These are phyloP conservation scores for Halocynthia aurantium DNA, from an alignment of 23 tunicate genomes.

Conservation along the genomic window DNA sequence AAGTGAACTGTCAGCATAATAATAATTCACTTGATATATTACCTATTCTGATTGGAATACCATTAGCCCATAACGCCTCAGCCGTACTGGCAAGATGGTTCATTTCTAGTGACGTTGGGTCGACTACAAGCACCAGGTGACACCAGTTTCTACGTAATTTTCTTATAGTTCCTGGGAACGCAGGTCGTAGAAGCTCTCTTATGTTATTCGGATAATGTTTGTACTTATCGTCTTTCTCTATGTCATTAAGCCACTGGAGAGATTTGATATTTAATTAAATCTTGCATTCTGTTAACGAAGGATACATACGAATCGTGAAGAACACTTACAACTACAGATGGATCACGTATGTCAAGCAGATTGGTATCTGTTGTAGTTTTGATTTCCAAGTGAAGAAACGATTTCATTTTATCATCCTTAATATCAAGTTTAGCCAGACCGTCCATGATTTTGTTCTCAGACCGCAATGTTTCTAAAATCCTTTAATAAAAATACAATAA, in stretches of 20 bases:
- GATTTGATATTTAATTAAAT: background rate
- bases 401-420: slow-evolving; percentile 37
- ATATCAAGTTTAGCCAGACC: slow-evolving; percentile 54
- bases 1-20: background rate
- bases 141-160: slow-evolving; percentile 76
- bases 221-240: slow-evolving; percentile 85
- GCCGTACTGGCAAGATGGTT: slow-evolving; percentile 46
- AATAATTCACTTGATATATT: background rate
- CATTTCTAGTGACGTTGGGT: slow-evolving; percentile 46
- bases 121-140: slow-evolving; percentile 72
- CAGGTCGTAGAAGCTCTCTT: slow-evolving; percentile 91
- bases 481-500: slow-evolving; percentile 8
- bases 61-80: slow-evolving; percentile 91
- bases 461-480: slow-evolving; percentile 49
- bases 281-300: no score
- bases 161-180: slow-evolving; percentile 90
- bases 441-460: slow-evolving; percentile 54
- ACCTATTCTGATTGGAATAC: slow-evolving; percentile 83
- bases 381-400: slow-evolving; percentile 11
- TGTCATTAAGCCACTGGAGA: slow-evolving; percentile 83
- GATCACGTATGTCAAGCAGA: slow-evolving; percentile 53
- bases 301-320: background rate
- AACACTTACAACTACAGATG: slow-evolving; percentile 60
- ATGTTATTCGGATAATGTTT: slow-evolving; percentile 61
- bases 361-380: slow-evolving; percentile 36